phyloP scores from a whole-genome alignment of 1,140 invertebrate genomes.

The Acromyrmex charruanus region DNA sequence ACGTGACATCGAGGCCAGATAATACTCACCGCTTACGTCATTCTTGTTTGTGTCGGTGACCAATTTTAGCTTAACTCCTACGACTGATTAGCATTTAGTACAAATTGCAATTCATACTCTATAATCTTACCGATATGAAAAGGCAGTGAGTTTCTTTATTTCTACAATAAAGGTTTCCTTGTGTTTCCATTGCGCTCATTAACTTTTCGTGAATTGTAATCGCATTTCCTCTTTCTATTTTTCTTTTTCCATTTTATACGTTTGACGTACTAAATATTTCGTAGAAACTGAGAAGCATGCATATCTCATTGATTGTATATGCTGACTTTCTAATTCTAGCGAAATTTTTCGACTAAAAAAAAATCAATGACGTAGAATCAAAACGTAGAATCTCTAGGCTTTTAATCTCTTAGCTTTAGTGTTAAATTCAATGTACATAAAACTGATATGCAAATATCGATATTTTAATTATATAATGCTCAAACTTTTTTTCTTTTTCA shows the following conservation, averaged over 20 bases:
- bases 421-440: too few species aligned
- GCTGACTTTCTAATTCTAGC: not conserved
- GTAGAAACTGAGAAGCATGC: not conserved
- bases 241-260: not conserved
- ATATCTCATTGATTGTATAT: not conserved
- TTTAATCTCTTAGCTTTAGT: too few species aligned
- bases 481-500: too few species aligned
- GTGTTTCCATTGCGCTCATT: not conserved
- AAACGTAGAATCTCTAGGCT: too few species aligned
- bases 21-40: slow-evolving; percentile 17
- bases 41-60: slow-evolving; percentile 22
- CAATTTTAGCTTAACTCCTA: slow-evolving; percentile 18
- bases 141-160: not conserved
- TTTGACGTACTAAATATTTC: slow-evolving; percentile 1
- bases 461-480: too few species aligned
- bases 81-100: slow-evolving; percentile 23
- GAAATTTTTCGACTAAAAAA: too few species aligned
- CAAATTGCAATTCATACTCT: slow-evolving; percentile 9
- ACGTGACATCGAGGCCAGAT: slow-evolving; percentile 38
- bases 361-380: too few species aligned
- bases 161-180: not conserved
- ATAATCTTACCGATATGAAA: not conserved
- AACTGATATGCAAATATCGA: too few species aligned
- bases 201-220: not conserved
- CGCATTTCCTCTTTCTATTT: not conserved